Base-by-base conservation (phyloP, 2,113 vertebrate genomes). In the Stomatorhinus ivindoensis region DNA sequence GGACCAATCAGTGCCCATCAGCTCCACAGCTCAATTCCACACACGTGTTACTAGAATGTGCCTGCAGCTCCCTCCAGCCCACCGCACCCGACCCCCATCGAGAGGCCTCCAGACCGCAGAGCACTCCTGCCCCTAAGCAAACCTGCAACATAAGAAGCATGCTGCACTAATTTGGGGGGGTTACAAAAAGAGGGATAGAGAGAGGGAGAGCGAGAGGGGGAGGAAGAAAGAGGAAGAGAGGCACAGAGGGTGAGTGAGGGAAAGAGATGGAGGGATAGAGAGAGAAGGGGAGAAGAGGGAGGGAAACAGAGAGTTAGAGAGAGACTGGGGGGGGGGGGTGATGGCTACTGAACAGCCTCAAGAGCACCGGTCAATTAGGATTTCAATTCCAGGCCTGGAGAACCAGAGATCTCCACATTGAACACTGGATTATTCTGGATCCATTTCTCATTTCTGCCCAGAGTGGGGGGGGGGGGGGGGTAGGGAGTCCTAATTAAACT, bases 141-240 rank as follows among this genome's bases (percentile, higher is more conserved):
- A 93, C 93, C 91, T 90, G 91, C 93, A 94, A 92, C 93, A 92
- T 94, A 93, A 94, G 90, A 94, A 94, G 93, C 92, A 90, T 48
- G 35, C 94, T 93, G 93, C 3, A 65, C 9, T 9, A 11, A 27
- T n/a, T 13, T 3, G n/a, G 58, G 24, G n/a, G 24, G 24, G 9
- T 8, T n/a, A 10, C 24, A 61, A 10, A 61, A 61, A n/a, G 58
- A n/a, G n/a, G 24, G n/a, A 61, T 8, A 27, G 58, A n/a, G 24
- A 7, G 55, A 9, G 19, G 19, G 53, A 58, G 58, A 27, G 58
- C 9, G 58, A 27, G 24, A 65, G 58, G 2, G 24, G 19, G 58
- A 61, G 17, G 17, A 24, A 61, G 55, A n/a, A 24, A 9, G 7
- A n/a, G 55, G 24, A 24, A 65, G 58, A n/a, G 55, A n/a, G 51